Base-by-base conservation (phyloP, 2,113 vertebrate species). In the Pan paniscus region DNA sequence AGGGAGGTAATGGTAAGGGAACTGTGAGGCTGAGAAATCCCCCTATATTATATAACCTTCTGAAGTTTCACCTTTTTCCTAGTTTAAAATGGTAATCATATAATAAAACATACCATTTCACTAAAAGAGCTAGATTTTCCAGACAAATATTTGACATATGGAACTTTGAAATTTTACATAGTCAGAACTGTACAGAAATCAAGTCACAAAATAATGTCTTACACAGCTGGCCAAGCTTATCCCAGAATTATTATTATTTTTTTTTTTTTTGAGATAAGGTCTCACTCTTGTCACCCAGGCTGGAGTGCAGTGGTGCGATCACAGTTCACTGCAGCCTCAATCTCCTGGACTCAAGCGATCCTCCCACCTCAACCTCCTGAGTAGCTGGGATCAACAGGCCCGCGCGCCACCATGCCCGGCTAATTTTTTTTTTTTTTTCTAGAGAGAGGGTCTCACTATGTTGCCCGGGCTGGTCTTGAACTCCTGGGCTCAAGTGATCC, bases 31-130 rank as follows among this genome's bases (percentile, higher is more conserved):
- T 61, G 18, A 38, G 52, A 90, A 59, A 38, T n/a, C 40, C 61
- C 35, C 23, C 17, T 17, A 32, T 22, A 35, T 16, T 52, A 43
- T 40, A 52, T 2, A 67, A 38, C 1, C 7, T 76, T 94, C 82
- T 82, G 11, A 52, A 61, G 43, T 81, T 93, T 73, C 46, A 85
- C 16, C n/a, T n/a, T 94, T 90, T 90, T 78, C 55, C 70, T 81
- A 46, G 8, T 59, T 95, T 83, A 25, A 86, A 89, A 97, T 94
- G 50, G 17, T 73, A 92, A 82, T 94, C 46, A 57, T 76, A 90
- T 64, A 92, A 83, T 89, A 95, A 96, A 90, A 82, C 48, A 6
- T 1, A 70, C 35, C 25, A 79, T 57, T 73, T 95, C 59, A 78
- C 30, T 46, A 61, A 85, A 43, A 89, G 6, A 93, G 35, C 59